Base-by-base conservation (phyloP, 2,797 vertebrate genomes). In the Oreochromis grahami region DNA sequence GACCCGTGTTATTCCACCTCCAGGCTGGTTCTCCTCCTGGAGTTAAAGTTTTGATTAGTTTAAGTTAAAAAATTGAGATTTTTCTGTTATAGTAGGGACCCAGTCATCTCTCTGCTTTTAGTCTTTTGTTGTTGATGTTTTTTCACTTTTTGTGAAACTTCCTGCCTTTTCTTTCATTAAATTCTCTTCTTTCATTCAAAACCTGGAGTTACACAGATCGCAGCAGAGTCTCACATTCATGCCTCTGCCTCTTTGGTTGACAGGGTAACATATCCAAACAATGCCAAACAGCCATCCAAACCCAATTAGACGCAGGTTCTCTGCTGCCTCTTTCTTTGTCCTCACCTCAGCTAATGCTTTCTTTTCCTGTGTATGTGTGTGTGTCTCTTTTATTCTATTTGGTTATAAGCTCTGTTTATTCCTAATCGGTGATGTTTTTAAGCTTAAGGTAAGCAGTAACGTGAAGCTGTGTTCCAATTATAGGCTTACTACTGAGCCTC, bases 291-390 rank as follows among this genome's bases (percentile, higher is more conserved):
- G 83, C 88, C 82, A 87, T 81, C 74, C 78, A 88, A 91, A 92
- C 87, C 84, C 82, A 94, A 91, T 93, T 92, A 93, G 85, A 91
- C 2, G 1, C 81, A 80, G 84, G 79, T 83, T 83, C 79, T 85
- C 76, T 82, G 36, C 63, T 7, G 45, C 68, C 70, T 79, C 26
- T 85, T 34, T 38, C 65, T 82, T 84, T 55, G 53, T 78, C 85
- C 77, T 21, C 34, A n/a, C 85, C 76, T 21, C 29, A n/a, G 55
- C 58, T 58, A 12, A 15, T 36, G 63, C 60, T 36, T 56, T 76
- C 56, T 81, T 48, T 60, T 50, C 45, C 14, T 76, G 7, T 11
- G n/a, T 48, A 21, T 70, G 38, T 41, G 38, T 70, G 38, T 41
- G 26, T 36, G 68, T 43, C 3, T 19, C 17, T 68, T 77, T 72